These are phyloP conservation scores for Drosophila subquinaria DNA, from an alignment of 2,888 invertebrate genomes.

Conservation along the genomic window DNA sequence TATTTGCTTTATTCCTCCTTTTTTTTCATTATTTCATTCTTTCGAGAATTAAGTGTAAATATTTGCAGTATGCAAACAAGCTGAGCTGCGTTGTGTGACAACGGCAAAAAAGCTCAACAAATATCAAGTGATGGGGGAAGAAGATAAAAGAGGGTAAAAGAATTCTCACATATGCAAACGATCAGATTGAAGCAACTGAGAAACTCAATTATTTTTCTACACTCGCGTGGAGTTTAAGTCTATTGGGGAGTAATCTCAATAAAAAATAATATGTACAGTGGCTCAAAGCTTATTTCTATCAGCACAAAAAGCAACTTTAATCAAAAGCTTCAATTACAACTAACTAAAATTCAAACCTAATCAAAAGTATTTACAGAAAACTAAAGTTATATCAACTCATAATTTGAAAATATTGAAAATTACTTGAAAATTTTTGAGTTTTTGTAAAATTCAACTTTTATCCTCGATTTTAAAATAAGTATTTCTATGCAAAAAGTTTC, in stretches of 20 bases:
- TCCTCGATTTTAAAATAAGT: too few relatives aligned
- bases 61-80: constrained; percentile 47
- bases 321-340: too few relatives aligned
- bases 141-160: not conserved
- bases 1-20: constrained; percentile 24
- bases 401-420: too few relatives aligned
- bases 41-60: constrained; percentile 34
- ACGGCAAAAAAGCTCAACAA: constrained; percentile 19
- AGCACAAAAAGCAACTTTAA: too few relatives aligned
- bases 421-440: too few relatives aligned
- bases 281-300: too few relatives aligned
- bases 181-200: constrained; percentile 23
- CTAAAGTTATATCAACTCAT: too few relatives aligned
- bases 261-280: too few relatives aligned
- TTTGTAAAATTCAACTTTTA: too few relatives aligned
- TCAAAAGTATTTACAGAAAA: too few relatives aligned
- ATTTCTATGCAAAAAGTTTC: too few relatives aligned
- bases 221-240: not conserved
- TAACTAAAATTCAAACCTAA: too few relatives aligned
- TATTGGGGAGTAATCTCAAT: not conserved
- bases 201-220: not conserved
- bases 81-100: constrained; percentile 29
- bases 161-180: constrained; percentile 10
- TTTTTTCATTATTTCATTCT: constrained; percentile 12
- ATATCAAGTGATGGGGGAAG: not conserved